Conservation (phyloP, 2,888 invertebrate genomes). For the Scelioninae gen. 1 region DNA sequence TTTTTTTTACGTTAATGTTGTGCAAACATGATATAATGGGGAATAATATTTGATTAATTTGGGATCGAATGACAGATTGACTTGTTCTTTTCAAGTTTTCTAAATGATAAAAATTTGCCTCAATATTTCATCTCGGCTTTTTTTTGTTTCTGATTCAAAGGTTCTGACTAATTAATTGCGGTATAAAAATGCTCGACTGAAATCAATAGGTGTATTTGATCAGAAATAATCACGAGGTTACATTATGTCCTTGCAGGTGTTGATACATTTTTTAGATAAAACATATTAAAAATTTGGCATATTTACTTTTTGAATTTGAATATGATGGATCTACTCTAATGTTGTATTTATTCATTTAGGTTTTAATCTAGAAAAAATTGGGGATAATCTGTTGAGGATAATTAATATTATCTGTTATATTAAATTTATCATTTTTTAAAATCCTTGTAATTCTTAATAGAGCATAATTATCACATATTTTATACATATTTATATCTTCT, state of each 20-base stretch:
- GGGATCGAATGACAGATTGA: neutral
- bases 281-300: no score
- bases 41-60: constrained; percentile 6
- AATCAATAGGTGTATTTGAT: neutral
- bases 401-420: no score
- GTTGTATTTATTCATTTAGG: no score
- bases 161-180: neutral
- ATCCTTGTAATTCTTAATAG: no score
- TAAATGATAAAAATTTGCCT: neutral
- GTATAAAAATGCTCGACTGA: neutral
- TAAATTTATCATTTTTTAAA: no score
- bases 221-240: neutral
- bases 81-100: neutral
- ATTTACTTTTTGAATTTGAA: no score
- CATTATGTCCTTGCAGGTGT: neutral
- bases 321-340: no score
- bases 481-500: no score
- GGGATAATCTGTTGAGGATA: no score
- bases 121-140: constrained; percentile 11
- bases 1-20: neutral
- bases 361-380: no score
- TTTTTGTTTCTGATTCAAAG: neutral
- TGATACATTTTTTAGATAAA: no score
- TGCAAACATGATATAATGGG: constrained; percentile 7
- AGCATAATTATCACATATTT: no score